Conservation (phyloP, 2,113 vertebrate species). For the Fukomys damarensis region DNA sequence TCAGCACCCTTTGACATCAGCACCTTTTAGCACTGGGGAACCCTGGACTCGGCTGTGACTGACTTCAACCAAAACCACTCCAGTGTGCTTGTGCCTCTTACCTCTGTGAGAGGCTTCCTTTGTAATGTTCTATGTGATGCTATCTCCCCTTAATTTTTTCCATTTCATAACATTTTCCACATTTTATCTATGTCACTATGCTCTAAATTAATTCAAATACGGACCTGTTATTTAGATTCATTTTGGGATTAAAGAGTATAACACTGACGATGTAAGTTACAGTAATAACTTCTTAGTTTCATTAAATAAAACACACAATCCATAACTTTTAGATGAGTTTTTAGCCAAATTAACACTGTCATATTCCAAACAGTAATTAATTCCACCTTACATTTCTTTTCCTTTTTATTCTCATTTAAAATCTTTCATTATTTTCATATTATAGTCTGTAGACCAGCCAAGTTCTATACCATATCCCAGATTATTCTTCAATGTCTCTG, state of each 20-base stretch:
- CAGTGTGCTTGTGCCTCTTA: not conserved
- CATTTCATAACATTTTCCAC: not conserved
- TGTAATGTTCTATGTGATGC: not conserved
- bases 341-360: not conserved
- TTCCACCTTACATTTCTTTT: constrained; percentile 23
- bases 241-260: constrained; percentile 11
- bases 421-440: not conserved
- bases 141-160: not conserved
- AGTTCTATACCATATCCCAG: not conserved
- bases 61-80: not conserved
- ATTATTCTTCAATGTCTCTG: constrained; percentile 45
- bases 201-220: not conserved
- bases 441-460: not conserved
- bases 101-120: not conserved
- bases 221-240: not conserved
- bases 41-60: not conserved
- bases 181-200: not conserved
- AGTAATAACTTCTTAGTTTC: not conserved
- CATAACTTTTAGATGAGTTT: constrained; percentile 27
- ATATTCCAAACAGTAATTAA: not conserved
- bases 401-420: not conserved
- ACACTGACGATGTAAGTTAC: not conserved
- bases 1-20: not conserved
- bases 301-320: constrained; percentile 11
- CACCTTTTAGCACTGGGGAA: not conserved